These are phyloP conservation scores for Rhynchonycteris naso DNA, from an alignment of 2,797 vertebrate genomes.

Conservation along the genomic window DNA sequence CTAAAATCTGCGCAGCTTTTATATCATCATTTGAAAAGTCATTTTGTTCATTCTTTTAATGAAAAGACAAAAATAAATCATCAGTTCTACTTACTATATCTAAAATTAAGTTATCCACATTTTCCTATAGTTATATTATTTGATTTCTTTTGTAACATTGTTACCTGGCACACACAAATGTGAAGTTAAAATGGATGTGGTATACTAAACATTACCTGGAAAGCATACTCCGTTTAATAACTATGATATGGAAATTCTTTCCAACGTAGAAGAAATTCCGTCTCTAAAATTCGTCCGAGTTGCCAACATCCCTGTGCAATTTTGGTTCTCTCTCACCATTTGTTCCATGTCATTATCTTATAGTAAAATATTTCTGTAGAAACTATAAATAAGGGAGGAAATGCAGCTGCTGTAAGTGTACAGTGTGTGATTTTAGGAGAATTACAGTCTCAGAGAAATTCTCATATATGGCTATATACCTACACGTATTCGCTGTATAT, in stretches of 20 bases:
- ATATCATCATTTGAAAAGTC: slow-evolving; percentile 8
- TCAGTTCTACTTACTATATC: slow-evolving; percentile 14
- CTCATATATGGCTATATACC: not conserved
- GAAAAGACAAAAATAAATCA: slow-evolving; percentile 43
- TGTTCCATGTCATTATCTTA: not conserved
- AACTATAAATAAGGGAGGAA: not conserved
- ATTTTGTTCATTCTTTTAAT: slow-evolving; percentile 63
- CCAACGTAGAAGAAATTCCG: slow-evolving; percentile 35
- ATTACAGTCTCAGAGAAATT: not conserved
- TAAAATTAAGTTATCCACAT: slow-evolving; percentile 40
- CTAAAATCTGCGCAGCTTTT: slow-evolving; percentile 4
- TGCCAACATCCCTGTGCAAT: not conserved
- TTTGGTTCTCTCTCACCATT: not conserved
- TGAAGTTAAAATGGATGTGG: slow-evolving; percentile 39
- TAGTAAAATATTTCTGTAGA: not conserved
- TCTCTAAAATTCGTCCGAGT: not conserved
- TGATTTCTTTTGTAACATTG: slow-evolving; percentile 40
- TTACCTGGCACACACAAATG: slow-evolving; percentile 8
- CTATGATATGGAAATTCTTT: slow-evolving; percentile 15
- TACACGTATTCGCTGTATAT: not conserved
- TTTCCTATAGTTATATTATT: slow-evolving; percentile 44
- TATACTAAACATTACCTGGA: not conserved
- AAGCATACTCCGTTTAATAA: not conserved
- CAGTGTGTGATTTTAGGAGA: slow-evolving; percentile 9
- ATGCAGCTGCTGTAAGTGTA: not conserved